Percentiles rank a stretch among this genome's conserved stretches.
Evolutionary conservation across 2,113 vertebrate genomes (phyloP).

Genomic region (Heloderma charlesbogerti): DNA sequence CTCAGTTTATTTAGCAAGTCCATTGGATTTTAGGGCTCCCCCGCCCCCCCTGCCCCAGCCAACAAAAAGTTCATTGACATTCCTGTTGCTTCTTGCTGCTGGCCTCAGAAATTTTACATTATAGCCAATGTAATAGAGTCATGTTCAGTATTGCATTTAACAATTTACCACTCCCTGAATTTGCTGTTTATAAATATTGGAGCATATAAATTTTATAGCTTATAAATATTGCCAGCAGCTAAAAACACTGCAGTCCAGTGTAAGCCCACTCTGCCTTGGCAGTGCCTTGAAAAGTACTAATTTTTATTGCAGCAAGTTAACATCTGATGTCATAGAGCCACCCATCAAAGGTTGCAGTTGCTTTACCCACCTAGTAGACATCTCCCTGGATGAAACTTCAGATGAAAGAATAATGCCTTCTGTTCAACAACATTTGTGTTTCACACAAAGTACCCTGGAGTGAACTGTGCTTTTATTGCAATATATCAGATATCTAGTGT

Average conservation of each 20-base stretch:
- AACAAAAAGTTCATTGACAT: not conserved
- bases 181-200: constrained; percentile 58
- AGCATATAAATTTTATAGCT: constrained; percentile 49
- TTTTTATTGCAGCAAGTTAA: constrained; percentile 21
- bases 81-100: not conserved
- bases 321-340: constrained; percentile 46
- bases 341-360: constrained; percentile 43
- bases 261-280: constrained; percentile 21
- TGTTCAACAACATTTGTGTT: constrained; percentile 55
- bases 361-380: constrained; percentile 31
- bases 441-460: not conserved
- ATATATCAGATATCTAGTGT: not conserved
- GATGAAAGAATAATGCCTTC: constrained; percentile 44
- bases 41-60: not conserved
- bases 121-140: not conserved
- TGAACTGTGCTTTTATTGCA: not conserved
- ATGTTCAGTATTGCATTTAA: constrained; percentile 21
- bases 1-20: not conserved
- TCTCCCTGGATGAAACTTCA: constrained; percentile 12
- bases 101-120: not conserved
- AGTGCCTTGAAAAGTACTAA: constrained; percentile 41
- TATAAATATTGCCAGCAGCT: constrained; percentile 53
- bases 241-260: not conserved
- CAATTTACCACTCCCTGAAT: not conserved
- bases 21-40: not conserved